phyloP scores from a whole-genome alignment of 2,113 vertebrate species.

The Scartelaos histophorus region DNA sequence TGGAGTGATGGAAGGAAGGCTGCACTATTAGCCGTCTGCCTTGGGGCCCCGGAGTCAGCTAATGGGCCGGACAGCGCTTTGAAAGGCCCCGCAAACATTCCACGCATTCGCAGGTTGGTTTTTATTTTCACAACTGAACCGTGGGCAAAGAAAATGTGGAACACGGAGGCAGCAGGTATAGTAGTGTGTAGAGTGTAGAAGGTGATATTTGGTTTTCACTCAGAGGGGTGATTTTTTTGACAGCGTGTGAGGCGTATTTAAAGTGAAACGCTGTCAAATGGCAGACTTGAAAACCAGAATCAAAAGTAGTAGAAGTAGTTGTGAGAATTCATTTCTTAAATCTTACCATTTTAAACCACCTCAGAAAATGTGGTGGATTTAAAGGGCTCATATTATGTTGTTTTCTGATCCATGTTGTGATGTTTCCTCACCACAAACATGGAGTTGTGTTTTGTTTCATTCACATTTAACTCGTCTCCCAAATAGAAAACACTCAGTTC shows the following conservation, averaged over 20 bases:
- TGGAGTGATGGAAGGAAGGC: neutral
- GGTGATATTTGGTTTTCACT: neutral
- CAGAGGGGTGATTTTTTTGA: neutral
- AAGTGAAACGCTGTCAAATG: neutral
- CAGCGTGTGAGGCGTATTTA: neutral
- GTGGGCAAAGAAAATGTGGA: neutral
- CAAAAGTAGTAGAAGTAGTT: neutral
- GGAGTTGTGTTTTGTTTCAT: no score
- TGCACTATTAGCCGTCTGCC: neutral
- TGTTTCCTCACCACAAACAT: no score
- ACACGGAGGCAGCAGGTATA: neutral
- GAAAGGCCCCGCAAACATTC: slow-evolving; percentile 9
- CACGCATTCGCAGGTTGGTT: neutral
- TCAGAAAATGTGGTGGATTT: neutral
- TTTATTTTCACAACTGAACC: slow-evolving; percentile 5
- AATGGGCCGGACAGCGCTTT: neutral
- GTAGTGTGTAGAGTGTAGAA: neutral
- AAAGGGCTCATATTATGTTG: no score
- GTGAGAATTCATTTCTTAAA: neutral
- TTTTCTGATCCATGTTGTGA: no score
- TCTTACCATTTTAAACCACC: neutral
- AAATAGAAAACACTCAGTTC: no score
- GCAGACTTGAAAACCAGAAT: neutral
- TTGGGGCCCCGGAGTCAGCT: neutral
- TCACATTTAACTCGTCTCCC: no score